Base-by-base conservation (phyloP, 2,888 invertebrate species). In the Cephus sareptanus region DNA sequence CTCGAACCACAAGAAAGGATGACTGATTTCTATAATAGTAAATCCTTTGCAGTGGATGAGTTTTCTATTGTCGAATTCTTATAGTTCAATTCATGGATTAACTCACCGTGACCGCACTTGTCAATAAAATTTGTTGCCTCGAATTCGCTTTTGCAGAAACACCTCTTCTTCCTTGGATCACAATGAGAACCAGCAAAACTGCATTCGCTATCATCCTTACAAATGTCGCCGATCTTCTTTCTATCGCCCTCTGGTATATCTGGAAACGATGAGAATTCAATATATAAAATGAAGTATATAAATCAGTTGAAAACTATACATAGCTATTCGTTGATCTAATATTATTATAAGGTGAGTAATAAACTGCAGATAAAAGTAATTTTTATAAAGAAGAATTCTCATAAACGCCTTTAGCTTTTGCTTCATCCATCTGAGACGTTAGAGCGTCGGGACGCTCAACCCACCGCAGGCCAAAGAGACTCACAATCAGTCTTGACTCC, bases 81-180 rank as follows among this genome's bases (percentile, higher is more conserved):
- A 12, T 35, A 35, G 35, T 35, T 35, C 35, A 12, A 12, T 35
- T 35, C 12, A 35, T 23, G 40, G 15, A 23, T 6, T 23, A 69
- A 93, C 94, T 94, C 92, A 97, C 97, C 94, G 93, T 94, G 95
- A 87, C 97, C 97, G 92, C 97, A 97, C 92, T 96, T 97, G 91
- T 97, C 96, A 87, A 96, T 93, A 90, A 97, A 96, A 92, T 97
- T 97, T 88, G 96, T 96, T 86, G 95, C 94, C 33, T 94, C 94
- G 84, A 95, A 93, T 85, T 96, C 95, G 35, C 95, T 94, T 81
- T 93, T 94, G 91, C 97, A 97, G 87, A 94, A 94, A 90, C 97
- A 97, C 84, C 93, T 94, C 89, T 94, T 94, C 88, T 94, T 94
- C 84, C 93, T 93, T 34, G 94, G 93, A 87, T 96, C 95, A 90